Evolutionary conservation across 1,140 invertebrate species (phyloP), one percentile per base, ranked within the genome.

Genomic region (Drosophila nebulosa): DNA sequence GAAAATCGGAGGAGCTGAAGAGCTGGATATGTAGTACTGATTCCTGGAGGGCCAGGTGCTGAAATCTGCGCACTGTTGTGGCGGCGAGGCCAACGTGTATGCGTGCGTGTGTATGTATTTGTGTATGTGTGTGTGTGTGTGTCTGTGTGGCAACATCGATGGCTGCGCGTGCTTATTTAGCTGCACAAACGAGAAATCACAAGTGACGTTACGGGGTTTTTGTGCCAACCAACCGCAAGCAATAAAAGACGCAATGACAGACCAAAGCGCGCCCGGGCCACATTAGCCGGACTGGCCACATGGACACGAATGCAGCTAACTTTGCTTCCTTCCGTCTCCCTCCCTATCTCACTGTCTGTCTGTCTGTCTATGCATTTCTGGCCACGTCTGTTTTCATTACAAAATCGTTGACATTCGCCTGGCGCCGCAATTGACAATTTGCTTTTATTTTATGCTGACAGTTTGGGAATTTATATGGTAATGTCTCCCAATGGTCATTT

Each of bases 391-490:
- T 75, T 81, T 85, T 80, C 83, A 86, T 85, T 85, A 86, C 68
- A 81, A 78, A 85, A 78, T 86, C 74, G 81, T 76, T 84, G 71
- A 61, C 78, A 66, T 78, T 81, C 35, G 39, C 66, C 62, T 64
- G 70, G 70, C 74, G 69, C 81, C 81, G 64, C 83, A 86, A 88
- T 88, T 88, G 81, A 78, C 81, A 86, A 86, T 88, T 86, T 88
- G 81, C 74, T 65, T 55, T 74, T 86, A 78, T 80, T 86, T 86
- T 86, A 86, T 86, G 83, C 80, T 78, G 78, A 81, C 81, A 75
- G 83, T 64, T 78, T 61, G 81, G 58, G 74, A 86, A 88, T 86
- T 86, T 86, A 86, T 86, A 86, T 88, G 81, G 69, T 85, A 74
- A 85, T 79, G 68, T 61, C 68, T 5, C 59, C 69, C 64, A 63